Evolutionary conservation across 2,797 vertebrate species (phyloP).

Genomic region (Cyprinodon diabolis): DNA sequence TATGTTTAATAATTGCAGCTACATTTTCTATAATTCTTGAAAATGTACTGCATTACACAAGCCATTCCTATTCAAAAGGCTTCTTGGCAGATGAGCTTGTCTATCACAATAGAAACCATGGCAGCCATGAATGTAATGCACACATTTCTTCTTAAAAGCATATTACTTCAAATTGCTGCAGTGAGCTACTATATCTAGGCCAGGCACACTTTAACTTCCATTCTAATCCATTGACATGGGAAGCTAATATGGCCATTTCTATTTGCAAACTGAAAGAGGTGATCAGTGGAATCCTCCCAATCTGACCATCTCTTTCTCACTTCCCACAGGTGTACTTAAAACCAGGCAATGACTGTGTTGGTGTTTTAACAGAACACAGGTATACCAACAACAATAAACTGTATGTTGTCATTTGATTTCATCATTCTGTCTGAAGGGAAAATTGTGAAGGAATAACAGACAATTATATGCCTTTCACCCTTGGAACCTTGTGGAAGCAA

Average conservation of each 20-base stretch:
- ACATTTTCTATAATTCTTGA: slow-evolving; percentile 18
- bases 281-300: slow-evolving; percentile 15
- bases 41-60: slow-evolving; percentile 18
- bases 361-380: slow-evolving; percentile 22
- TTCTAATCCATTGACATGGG: slow-evolving; percentile 66
- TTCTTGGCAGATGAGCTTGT: slow-evolving; percentile 41
- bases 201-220: slow-evolving; percentile 49
- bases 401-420: slow-evolving; percentile 63
- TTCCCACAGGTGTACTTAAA: slow-evolving; percentile 24
- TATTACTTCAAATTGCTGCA: slow-evolving; percentile 32
- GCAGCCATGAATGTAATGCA: slow-evolving; percentile 41
- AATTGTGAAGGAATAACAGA: slow-evolving; percentile 40
- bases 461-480: slow-evolving; percentile 35
- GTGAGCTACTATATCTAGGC: slow-evolving; percentile 49
- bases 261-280: slow-evolving; percentile 29
- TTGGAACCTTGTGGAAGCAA: slow-evolving; percentile 42
- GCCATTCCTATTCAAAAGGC: slow-evolving; percentile 28
- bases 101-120: slow-evolving; percentile 40
- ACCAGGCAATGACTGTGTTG: slow-evolving; percentile 40
- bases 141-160: slow-evolving; percentile 32
- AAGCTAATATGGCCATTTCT: slow-evolving; percentile 52
- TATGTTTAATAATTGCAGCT: slow-evolving; percentile 14
- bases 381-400: slow-evolving; percentile 48
- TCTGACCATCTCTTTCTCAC: slow-evolving; percentile 7
- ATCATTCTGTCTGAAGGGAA: slow-evolving; percentile 57